phyloP scores from a whole-genome alignment of 1,140 invertebrate species.

The Orchestia grillus region DNA sequence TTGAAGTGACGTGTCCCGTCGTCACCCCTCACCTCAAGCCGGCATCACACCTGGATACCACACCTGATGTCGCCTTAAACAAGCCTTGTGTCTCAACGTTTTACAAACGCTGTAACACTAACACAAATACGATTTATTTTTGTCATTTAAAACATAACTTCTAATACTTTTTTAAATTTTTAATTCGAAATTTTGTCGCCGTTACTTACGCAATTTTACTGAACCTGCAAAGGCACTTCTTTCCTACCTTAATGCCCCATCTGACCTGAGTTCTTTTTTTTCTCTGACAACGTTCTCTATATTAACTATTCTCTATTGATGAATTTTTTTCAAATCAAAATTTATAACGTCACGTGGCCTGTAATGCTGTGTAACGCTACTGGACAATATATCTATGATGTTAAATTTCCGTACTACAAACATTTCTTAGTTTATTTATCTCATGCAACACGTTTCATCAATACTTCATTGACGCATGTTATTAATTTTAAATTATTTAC shows the following conservation, averaged over 20 bases:
- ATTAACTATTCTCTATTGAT: neutral
- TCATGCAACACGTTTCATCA: neutral
- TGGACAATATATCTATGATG: neutral
- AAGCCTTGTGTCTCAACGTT: neutral
- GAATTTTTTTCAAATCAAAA: neutral
- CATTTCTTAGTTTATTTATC: neutral
- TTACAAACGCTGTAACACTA: neutral
- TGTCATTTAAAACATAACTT: neutral
- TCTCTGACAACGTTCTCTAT: neutral
- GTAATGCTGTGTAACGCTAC: neutral
- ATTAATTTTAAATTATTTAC: neutral
- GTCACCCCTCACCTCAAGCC: no score
- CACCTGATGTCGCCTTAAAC: neutral
- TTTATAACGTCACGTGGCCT: neutral
- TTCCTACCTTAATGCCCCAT: neutral
- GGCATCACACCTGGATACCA: neutral
- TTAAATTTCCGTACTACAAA: neutral
- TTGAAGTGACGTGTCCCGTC: no score
- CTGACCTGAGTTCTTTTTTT: neutral
- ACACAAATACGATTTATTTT: neutral
- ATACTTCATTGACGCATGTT: neutral
- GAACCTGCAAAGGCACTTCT: neutral
- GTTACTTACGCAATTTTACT: neutral
- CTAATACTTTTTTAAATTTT: neutral
- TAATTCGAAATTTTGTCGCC: neutral